A percentile compares a stretch with the other conserved stretches of the same genome.
phyloP scores from a whole-genome alignment of 2,888 invertebrate genomes.

The Caenorhabditis sulstoni region DNA sequence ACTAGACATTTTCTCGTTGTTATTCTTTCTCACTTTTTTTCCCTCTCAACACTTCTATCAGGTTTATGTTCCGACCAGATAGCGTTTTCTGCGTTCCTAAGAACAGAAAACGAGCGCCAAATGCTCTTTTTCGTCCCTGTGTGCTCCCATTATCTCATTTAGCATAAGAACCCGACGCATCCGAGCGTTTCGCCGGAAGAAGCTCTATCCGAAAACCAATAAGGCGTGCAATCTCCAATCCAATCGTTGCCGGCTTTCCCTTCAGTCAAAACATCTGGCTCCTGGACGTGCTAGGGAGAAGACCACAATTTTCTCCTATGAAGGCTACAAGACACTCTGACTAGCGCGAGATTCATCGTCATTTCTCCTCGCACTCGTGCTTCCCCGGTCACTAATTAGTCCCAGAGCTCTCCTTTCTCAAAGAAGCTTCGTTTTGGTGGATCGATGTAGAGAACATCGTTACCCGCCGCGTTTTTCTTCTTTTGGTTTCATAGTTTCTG shows the following conservation, averaged over 20 bases:
- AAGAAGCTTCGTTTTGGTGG: not conserved
- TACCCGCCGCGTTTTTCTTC: not conserved
- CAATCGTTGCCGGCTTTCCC: conserved; percentile 10
- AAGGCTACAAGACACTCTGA: conserved; percentile 5
- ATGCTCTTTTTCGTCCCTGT: not conserved
- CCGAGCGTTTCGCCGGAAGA: conserved; percentile 32
- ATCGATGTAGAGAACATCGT: too few relatives aligned
- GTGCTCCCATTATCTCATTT: conserved; percentile 45
- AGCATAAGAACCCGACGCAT: conserved; percentile 45
- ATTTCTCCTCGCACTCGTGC: conserved; percentile 5
- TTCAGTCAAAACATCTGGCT: conserved; percentile 17
- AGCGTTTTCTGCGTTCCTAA: not conserved
- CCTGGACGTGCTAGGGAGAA: not conserved
- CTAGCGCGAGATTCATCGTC: conserved; percentile 1
- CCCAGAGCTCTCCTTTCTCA: conserved; percentile 1
- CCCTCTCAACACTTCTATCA: not conserved
- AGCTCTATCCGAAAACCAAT: conserved; percentile 53
- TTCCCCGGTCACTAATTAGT: conserved; percentile 27
- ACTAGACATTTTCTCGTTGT: not conserved
- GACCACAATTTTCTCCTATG: conserved; percentile 2
- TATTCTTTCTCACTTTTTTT: not conserved
- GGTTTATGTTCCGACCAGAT: not conserved
- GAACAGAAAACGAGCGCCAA: too few relatives aligned
- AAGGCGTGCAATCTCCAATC: conserved; percentile 51
- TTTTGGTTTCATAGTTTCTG: conserved; percentile 1